Base-by-base conservation (phyloP, 1,140 invertebrate species). In the Camponotus pennsylvanicus region DNA sequence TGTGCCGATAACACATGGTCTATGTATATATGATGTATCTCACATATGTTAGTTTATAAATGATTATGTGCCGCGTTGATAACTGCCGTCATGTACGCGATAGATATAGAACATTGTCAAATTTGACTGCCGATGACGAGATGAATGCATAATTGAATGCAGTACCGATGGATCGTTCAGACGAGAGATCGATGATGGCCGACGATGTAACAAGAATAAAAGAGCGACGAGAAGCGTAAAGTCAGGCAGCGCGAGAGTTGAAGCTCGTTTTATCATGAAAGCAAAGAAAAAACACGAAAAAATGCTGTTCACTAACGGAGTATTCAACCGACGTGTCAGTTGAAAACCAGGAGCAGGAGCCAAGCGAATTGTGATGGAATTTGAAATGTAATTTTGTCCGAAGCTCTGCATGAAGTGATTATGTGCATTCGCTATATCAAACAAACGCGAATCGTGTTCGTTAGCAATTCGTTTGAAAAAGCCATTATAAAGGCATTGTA, bases 131-230 rank as follows among this genome's bases (percentile, higher is more conserved):
- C 71, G 70, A 70, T 90, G 86, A 91, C 86, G 84, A 90, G 75
- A 88, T 86, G 86, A 90, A 91, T 88, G 90, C 86, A 91, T 90
- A 91, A 91, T 91, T 85, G 88, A 91, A 80, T 84, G 73, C 85
- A 76, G 21, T 49, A 40, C 3, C 49, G 77, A 52, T 73, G 69
- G 75, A 84, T 86, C 66, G 79, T 76, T 79, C 71, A 85, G 42
- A 40, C n/a, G 66, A 45, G 86, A 77, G 59, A 77, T 79, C 40
- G 69, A 66, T 45, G 49, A 78, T 49, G 45, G 42, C 32, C 18
- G 52, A 40, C 18, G 27, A 75, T 4, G 59, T 11, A 15, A n/a
- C 57, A 34, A 55, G 37, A 63, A 57, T 15, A 61, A n/a, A 57
- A 52, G 59, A 49, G 63, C 2, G 42, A 64, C 34, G 59, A 52